phyloP scores from a whole-genome alignment of 64 coral and sea anemone genomes.

The Actinia equina region DNA sequence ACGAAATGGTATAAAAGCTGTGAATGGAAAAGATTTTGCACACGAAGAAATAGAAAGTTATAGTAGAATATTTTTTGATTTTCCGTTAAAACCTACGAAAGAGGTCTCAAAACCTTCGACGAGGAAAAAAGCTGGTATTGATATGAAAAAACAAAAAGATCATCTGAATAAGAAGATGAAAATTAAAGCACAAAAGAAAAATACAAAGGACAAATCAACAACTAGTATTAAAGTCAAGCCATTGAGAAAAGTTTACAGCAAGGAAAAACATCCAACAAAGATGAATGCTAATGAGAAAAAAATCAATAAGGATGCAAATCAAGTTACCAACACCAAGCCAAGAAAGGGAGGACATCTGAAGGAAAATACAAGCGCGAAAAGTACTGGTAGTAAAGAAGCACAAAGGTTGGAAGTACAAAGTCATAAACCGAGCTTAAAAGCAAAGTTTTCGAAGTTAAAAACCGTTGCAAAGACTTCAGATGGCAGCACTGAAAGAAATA shows the following conservation, averaged over 20 bases:
- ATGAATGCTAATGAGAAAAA: background rate
- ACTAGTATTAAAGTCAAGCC: background rate
- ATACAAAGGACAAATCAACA: background rate
- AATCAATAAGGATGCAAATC: background rate
- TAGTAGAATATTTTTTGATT: background rate
- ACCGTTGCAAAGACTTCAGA: background rate
- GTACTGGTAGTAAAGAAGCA: background rate
- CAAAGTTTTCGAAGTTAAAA: background rate
- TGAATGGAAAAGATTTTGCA: background rate
- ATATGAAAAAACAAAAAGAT: background rate
- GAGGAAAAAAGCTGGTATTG: background rate
- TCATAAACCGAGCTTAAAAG: background rate
- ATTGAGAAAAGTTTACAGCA: background rate
- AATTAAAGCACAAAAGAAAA: background rate
- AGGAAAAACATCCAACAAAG: background rate
- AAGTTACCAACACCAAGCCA: background rate
- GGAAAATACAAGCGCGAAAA: background rate
- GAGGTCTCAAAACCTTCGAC: background rate
- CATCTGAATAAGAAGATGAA: background rate
- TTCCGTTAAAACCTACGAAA: background rate
- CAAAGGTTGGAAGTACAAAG: background rate
- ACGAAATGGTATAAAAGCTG: background rate
- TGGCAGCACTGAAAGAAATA: background rate
- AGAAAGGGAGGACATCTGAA: background rate
- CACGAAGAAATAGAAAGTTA: constrained; percentile 22